Evolutionary conservation across 2,888 invertebrate genomes (phyloP).

Genomic region (Hirtodrosophila confusa): DNA sequence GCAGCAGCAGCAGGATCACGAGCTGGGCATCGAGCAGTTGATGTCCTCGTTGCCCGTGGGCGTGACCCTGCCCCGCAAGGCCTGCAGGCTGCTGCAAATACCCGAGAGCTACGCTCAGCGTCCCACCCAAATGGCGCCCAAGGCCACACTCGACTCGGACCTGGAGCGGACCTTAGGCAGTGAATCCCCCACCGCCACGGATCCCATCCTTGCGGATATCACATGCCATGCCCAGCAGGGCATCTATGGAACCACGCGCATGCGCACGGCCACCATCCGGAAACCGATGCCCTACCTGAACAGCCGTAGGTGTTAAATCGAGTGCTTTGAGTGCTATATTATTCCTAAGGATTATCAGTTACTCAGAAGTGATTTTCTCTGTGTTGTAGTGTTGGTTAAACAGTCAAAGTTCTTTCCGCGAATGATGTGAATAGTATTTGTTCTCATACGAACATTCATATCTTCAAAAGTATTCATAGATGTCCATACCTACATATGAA

Average conservation of each 20-base stretch:
- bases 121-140: constrained; percentile 31
- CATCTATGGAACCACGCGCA: constrained; percentile 78
- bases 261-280: constrained; percentile 80
- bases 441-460: no score
- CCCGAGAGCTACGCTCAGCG: constrained; percentile 71
- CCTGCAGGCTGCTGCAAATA: constrained; percentile 82
- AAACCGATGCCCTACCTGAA: constrained; percentile 81
- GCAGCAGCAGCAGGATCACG: constrained; percentile 23
- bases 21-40: constrained; percentile 70
- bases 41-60: constrained; percentile 80
- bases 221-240: constrained; percentile 60
- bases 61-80: constrained; percentile 77
- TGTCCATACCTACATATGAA: no score
- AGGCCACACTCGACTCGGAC: constrained; percentile 54
- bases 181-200: constrained; percentile 28
- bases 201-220: constrained; percentile 58
- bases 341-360: no score
- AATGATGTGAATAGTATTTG: no score
- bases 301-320: constrained; percentile 74
- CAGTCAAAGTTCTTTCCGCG: no score
- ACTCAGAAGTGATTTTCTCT: no score
- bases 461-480: no score
- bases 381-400: no score
- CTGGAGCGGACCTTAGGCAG: constrained; percentile 41
- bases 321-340: background rate